A percentile compares a stretch with the other conserved stretches of the same genome.
Evolutionary conservation across 30 jellyfish, hydroid and myxozoan species (phyloP).

Genomic region (Pseudorhiza aurosa): DNA sequence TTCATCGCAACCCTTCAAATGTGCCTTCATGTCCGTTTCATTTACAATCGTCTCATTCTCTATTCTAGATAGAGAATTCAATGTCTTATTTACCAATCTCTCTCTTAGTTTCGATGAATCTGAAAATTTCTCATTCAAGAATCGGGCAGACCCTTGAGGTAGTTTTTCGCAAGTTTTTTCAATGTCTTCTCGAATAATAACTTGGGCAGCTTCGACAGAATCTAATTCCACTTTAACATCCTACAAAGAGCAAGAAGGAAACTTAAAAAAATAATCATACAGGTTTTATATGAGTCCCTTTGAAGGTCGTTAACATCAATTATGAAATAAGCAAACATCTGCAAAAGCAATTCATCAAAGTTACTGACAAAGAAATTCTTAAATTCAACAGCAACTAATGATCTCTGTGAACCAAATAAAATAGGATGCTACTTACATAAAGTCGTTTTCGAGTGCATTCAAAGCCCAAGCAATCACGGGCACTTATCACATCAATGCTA

Average conservation of each 20-base stretch:
- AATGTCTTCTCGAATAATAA: constrained; percentile 46
- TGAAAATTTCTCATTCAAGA: constrained; percentile 4
- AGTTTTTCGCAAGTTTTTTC: constrained; percentile 11
- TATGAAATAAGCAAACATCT: too few relatives aligned
- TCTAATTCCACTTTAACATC: constrained; percentile 42
- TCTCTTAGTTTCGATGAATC: constrained; percentile 10
- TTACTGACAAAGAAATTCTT: too few relatives aligned
- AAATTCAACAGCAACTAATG: too few relatives aligned
- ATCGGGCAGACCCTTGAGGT: constrained; percentile 5
- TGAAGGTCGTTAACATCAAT: too few relatives aligned
- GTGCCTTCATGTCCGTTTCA: constrained; percentile 40
- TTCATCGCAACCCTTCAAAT: constrained; percentile 47
- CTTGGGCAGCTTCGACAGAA: constrained; percentile 44
- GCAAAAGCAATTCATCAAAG: too few relatives aligned
- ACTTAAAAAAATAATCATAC: too few relatives aligned
- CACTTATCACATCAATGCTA: not conserved
- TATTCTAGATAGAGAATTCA: not conserved
- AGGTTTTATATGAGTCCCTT: too few relatives aligned
- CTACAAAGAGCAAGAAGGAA: constrained; percentile 6
- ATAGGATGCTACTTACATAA: constrained; percentile 10
- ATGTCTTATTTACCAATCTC: not conserved
- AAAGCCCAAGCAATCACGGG: not conserved
- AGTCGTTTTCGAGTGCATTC: constrained; percentile 36
- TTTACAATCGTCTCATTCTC: constrained; percentile 30
- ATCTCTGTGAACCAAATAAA: too few relatives aligned